Evolutionary conservation across 2,797 vertebrate genomes (phyloP).

Genomic region (Nothura maculosa): DNA sequence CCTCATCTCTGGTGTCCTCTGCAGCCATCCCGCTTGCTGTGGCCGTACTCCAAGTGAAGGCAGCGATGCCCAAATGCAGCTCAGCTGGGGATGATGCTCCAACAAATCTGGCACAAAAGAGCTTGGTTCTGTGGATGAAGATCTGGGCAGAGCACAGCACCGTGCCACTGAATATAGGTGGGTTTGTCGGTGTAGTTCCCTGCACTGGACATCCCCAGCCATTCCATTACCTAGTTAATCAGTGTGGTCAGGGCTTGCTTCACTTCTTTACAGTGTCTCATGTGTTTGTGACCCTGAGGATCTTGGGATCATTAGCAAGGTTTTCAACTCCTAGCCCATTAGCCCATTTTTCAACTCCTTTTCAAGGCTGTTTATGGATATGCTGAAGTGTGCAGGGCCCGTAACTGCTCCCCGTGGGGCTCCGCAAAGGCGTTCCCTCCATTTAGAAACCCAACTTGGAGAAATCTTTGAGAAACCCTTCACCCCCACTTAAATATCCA

Average conservation of each 20-base stretch:
- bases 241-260: neutral
- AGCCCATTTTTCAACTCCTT: neutral
- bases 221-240: neutral
- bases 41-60: neutral
- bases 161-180: neutral
- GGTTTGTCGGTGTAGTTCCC: neutral
- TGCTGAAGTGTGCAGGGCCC: neutral
- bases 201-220: neutral
- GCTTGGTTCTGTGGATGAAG: neutral
- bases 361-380: neutral
- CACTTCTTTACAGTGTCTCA: neutral
- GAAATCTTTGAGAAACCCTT: neutral
- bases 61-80: neutral
- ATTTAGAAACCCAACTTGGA: neutral
- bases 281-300: neutral
- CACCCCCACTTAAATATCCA: neutral
- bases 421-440: neutral
- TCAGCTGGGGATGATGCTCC: neutral
- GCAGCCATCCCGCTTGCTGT: neutral
- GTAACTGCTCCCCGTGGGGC: neutral
- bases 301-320: neutral
- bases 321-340: too few species aligned
- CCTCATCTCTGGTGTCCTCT: neutral
- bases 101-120: neutral
- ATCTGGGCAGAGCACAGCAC: neutral